Conservation (phyloP, 2,797 vertebrate species). For the Siniperca obscura region DNA sequence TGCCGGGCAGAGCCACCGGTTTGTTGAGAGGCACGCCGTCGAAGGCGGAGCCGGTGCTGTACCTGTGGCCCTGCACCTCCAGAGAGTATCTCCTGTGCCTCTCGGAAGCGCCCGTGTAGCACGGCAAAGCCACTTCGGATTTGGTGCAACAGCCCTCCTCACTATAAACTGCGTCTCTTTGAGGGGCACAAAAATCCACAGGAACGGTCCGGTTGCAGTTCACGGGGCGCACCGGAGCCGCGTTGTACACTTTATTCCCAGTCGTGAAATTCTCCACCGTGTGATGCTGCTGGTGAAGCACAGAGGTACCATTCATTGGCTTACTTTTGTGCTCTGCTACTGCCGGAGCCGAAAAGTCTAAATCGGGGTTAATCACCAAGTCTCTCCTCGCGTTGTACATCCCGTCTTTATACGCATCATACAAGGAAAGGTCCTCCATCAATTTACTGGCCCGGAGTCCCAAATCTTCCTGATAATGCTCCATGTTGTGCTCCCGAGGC, state of each 20-base stretch:
- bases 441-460: slow-evolving; percentile 82
- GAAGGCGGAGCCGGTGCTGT: slow-evolving; percentile 87
- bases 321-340: slow-evolving; percentile 80
- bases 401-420: slow-evolving; percentile 82
- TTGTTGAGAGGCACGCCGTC: slow-evolving; percentile 87
- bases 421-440: slow-evolving; percentile 87
- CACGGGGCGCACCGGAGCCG: slow-evolving; percentile 84
- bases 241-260: slow-evolving; percentile 85
- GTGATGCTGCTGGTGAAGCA: slow-evolving; percentile 84
- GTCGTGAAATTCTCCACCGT: slow-evolving; percentile 85
- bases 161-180: slow-evolving; percentile 79
- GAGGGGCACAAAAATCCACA: slow-evolving; percentile 86
- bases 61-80: slow-evolving; percentile 88
- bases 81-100: slow-evolving; percentile 88
- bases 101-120: slow-evolving; percentile 88
- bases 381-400: slow-evolving; percentile 81
- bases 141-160: slow-evolving; percentile 87
- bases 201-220: slow-evolving; percentile 82
- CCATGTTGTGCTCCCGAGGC: slow-evolving; percentile 84
- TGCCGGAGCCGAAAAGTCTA: slow-evolving; percentile 80
- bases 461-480: slow-evolving; percentile 87
- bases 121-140: slow-evolving; percentile 92
- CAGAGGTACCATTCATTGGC: slow-evolving; percentile 84
- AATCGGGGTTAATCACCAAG: slow-evolving; percentile 81
- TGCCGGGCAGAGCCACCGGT: slow-evolving; percentile 79